phyloP scores from a whole-genome alignment of 2,113 vertebrate genomes.

The Lamprologus ornatipinnis region DNA sequence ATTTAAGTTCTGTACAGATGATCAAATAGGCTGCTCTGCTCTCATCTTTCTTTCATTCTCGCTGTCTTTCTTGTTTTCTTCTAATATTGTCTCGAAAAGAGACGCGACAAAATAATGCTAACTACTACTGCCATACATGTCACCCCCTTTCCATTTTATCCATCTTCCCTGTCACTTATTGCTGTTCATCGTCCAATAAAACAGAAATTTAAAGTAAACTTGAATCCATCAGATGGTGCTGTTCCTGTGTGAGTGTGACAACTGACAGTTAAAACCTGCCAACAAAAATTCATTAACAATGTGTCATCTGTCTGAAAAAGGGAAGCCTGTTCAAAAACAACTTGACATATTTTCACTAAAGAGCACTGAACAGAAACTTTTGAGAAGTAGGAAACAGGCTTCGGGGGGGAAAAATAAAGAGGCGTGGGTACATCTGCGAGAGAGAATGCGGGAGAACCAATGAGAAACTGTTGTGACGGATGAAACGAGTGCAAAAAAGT shows the following conservation, averaged over 20 bases:
- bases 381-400: background rate
- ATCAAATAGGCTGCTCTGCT: background rate
- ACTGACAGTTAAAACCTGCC: conserved; percentile 41
- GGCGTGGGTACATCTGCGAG: background rate
- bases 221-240: conserved; percentile 17
- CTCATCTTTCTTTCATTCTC: background rate
- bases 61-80: background rate
- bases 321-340: background rate
- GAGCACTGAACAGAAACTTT: background rate
- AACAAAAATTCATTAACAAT: conserved; percentile 35
- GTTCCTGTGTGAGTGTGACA: conserved; percentile 18
- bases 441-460: background rate
- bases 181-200: background rate
- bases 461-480: background rate
- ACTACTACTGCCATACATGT: background rate
- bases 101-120: background rate
- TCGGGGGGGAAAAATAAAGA: background rate
- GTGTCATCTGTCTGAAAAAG: conserved; percentile 5
- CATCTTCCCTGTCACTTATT: background rate
- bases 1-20: background rate
- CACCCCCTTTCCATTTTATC: background rate
- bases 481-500: background rate
- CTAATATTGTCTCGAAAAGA: background rate
- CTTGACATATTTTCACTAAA: conserved; percentile 1
- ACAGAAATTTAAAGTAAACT: conserved; percentile 9